A percentile compares a stretch with the other conserved stretches of the same genome.
These are phyloP conservation scores for Perccottus glenii DNA, from an alignment of 2,113 vertebrate species.

Conservation along the genomic window DNA sequence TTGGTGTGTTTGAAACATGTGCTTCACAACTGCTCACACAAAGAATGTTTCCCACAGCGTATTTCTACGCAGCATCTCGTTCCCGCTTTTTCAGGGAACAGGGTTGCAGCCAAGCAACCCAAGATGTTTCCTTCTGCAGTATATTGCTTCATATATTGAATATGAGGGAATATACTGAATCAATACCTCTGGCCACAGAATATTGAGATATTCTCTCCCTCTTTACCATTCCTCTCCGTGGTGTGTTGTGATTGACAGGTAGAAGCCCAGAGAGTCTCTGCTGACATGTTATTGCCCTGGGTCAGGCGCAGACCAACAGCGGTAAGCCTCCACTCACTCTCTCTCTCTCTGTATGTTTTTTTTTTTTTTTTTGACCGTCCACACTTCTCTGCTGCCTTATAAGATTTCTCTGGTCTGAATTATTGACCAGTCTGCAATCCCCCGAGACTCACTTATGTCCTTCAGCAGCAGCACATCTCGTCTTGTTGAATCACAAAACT, in stretches of 20 bases:
- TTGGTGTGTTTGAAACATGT: background rate
- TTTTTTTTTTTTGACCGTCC: constrained; percentile 23
- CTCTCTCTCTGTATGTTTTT: background rate
- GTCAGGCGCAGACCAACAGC: constrained; percentile 55
- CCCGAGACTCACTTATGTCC: constrained; percentile 48
- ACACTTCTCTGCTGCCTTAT: constrained; percentile 53
- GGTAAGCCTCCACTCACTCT: constrained; percentile 31
- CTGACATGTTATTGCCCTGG: constrained; percentile 70
- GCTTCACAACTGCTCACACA: no score
- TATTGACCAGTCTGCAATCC: constrained; percentile 72
- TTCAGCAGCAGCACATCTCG: constrained; percentile 35
- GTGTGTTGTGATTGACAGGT: constrained; percentile 63
- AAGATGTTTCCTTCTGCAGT: background rate
- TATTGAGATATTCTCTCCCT: constrained; percentile 28
- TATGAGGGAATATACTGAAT: background rate
- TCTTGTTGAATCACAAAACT: constrained; percentile 27
- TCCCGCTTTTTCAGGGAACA: no score
- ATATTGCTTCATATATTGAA: background rate
- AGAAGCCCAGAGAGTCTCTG: constrained; percentile 62
- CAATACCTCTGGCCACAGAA: constrained; percentile 19
- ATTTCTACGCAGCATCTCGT: no score
- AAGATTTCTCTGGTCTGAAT: constrained; percentile 68
- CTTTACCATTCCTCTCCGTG: constrained; percentile 18
- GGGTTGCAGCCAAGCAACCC: no score
- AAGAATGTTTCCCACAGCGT: no score